Conservation (phyloP, 2,797 vertebrate genomes). For the Eupleurogrammus muticus region DNA sequence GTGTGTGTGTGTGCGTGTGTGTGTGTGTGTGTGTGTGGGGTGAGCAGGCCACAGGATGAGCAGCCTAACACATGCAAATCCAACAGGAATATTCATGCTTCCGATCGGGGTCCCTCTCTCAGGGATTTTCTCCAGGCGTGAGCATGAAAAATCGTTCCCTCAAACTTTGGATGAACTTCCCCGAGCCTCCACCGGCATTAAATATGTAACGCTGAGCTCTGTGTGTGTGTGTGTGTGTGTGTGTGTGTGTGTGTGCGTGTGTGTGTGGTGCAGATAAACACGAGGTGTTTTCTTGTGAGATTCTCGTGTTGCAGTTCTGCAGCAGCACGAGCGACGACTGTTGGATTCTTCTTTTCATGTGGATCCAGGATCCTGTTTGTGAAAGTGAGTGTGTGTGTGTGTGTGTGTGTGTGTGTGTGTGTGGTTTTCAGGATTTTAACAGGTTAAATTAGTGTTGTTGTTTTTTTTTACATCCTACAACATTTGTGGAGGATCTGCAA, state of each 20-base stretch:
- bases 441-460: no score
- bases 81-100: constrained; percentile 81
- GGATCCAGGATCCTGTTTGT: constrained; percentile 16
- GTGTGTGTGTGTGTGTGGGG: constrained; percentile 62
- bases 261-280: constrained; percentile 26
- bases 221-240: not conserved
- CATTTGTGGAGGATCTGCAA: constrained; percentile 10
- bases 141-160: constrained; percentile 71
- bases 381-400: constrained; percentile 3
- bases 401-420: not conserved
- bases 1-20: constrained; percentile 53
- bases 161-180: constrained; percentile 81
- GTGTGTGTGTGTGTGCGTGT: no score
- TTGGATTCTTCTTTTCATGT: constrained; percentile 17
- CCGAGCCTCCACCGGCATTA: constrained; percentile 56
- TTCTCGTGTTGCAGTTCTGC: constrained; percentile 19
- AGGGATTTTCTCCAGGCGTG: constrained; percentile 72
- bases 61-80: constrained; percentile 79
- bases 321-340: not conserved
- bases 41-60: constrained; percentile 69
- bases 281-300: constrained; percentile 8
- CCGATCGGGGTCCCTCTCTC: constrained; percentile 56
- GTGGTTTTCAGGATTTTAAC: no score
- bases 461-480: no score
- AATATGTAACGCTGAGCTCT: constrained; percentile 64